Evolutionary conservation across 2,113 vertebrate genomes (phyloP).

Genomic region (Scomber japonicus): DNA sequence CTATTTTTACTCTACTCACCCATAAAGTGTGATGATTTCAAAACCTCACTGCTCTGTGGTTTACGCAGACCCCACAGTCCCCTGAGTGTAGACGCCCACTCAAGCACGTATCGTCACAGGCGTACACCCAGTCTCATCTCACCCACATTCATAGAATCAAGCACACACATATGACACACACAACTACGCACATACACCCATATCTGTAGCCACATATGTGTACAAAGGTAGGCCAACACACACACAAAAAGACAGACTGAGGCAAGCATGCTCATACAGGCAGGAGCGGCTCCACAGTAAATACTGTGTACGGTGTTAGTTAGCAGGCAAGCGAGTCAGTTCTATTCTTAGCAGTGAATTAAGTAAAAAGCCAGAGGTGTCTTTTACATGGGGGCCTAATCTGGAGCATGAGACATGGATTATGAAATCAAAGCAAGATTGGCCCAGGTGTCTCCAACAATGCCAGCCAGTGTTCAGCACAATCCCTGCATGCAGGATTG

Average conservation of each 20-base stretch:
- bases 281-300: conserved; percentile 62
- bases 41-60: conserved; percentile 72
- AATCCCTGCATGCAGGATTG: conserved; percentile 59
- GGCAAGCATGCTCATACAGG: conserved; percentile 67
- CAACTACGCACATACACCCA: conserved; percentile 28
- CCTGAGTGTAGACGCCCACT: conserved; percentile 69
- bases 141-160: conserved; percentile 40
- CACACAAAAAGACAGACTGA: conserved; percentile 24
- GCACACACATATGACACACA: conserved; percentile 31
- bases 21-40: conserved; percentile 79
- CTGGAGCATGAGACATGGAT: conserved; percentile 82
- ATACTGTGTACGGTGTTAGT: conserved; percentile 60
- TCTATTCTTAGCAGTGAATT: conserved; percentile 83
- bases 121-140: conserved; percentile 35
- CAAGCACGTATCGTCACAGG: conserved; percentile 35
- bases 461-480: conserved; percentile 64
- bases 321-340: conserved; percentile 67
- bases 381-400: conserved; percentile 82
- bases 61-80: conserved; percentile 64
- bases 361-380: conserved; percentile 82
- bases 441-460: conserved; percentile 80
- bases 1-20: conserved; percentile 81
- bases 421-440: conserved; percentile 85
- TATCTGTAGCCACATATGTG: conserved; percentile 32
- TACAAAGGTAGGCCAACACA: conserved; percentile 38